Evolutionary conservation across 2,888 invertebrate species (phyloP).

Genomic region (Polydrusus cervinus): DNA sequence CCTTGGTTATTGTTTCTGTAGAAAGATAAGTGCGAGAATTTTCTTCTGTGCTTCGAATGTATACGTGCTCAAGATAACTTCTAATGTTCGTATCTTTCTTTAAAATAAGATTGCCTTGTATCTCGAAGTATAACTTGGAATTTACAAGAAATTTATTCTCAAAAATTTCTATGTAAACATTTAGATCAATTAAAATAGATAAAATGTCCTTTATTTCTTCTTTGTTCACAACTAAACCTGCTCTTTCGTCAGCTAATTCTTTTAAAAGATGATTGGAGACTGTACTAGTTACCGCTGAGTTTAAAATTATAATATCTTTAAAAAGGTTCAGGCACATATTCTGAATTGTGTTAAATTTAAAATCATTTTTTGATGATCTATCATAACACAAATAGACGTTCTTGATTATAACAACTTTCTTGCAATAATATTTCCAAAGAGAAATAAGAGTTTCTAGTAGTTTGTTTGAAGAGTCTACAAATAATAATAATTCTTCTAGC

Average conservation of each 20-base stretch:
- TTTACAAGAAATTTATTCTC: constrained; percentile 90
- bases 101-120: constrained; percentile 91
- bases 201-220: constrained; percentile 91
- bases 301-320: constrained; percentile 90
- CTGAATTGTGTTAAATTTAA: constrained; percentile 87
- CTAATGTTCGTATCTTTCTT: constrained; percentile 88
- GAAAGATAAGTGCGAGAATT: constrained; percentile 87
- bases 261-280: constrained; percentile 92
- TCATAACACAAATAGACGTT: constrained; percentile 98
- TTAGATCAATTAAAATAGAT: constrained; percentile 94
- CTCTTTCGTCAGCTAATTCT: constrained; percentile 91
- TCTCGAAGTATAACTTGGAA: constrained; percentile 91
- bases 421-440: constrained; percentile 94
- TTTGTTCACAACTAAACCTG: constrained; percentile 90
- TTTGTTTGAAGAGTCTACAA: constrained; percentile 85
- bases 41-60: constrained; percentile 92
- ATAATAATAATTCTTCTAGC: constrained; percentile 84
- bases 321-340: constrained; percentile 95
- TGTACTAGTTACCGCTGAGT: constrained; percentile 87
- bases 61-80: constrained; percentile 80
- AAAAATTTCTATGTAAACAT: constrained; percentile 90
- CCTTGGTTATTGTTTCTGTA: constrained; percentile 87
- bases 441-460: constrained; percentile 91
- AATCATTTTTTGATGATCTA: constrained; percentile 94
- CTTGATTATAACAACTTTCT: constrained; percentile 96